Conservation (phyloP, 2,113 vertebrate species). For the Triplophysa dalaica region DNA sequence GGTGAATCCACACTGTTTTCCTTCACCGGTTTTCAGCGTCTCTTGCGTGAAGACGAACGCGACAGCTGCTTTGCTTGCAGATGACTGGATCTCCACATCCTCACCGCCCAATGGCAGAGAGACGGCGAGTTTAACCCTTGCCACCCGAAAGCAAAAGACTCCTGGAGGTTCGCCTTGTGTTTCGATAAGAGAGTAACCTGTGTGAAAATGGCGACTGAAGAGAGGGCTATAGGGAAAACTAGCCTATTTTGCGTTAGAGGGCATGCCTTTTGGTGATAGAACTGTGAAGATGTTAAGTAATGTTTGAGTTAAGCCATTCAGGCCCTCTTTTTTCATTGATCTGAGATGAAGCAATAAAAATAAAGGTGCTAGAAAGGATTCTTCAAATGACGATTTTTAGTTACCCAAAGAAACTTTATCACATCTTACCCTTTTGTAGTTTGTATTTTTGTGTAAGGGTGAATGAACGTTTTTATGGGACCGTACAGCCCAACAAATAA, state of each 20-base stretch:
- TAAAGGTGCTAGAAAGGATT: too few species aligned
- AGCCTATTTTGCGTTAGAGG: background rate
- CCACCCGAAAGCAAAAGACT: conserved; percentile 9
- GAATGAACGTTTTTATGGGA: background rate
- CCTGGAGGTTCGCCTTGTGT: conserved; percentile 35
- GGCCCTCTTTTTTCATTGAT: background rate
- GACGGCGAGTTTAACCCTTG: conserved; percentile 68
- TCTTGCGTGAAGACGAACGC: conserved; percentile 61
- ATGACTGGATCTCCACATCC: conserved; percentile 70
- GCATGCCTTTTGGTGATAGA: background rate
- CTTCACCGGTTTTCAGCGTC: conserved; percentile 61
- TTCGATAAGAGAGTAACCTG: conserved; percentile 42
- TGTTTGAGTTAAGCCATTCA: too few species aligned
- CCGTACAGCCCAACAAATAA: background rate
- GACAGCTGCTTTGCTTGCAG: conserved; percentile 49
- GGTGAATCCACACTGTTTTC: conserved; percentile 61
- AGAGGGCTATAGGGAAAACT: background rate
- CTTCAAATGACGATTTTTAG: background rate
- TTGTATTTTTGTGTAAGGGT: background rate
- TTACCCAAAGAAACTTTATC: background rate
- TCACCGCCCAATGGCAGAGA: conserved; percentile 63
- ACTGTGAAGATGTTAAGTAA: background rate
- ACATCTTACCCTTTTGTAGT: background rate
- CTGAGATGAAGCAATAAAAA: background rate
- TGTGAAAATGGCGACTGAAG: conserved; percentile 52